Percentiles rank a stretch among this genome's conserved stretches.
Conservation (phyloP, 2,888 invertebrate species). For the Junonia oenone region DNA sequence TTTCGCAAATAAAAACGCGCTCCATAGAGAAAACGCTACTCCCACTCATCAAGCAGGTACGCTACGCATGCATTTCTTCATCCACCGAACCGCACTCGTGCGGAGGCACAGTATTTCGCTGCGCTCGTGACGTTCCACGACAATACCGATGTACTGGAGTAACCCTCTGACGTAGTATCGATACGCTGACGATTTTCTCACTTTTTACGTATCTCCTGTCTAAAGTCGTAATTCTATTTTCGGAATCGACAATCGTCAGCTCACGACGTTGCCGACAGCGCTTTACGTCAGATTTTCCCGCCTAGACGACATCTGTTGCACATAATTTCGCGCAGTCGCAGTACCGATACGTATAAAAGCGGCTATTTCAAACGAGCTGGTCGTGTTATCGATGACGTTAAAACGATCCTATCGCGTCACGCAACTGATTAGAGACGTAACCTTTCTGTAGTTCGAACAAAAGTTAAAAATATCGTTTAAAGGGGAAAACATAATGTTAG, state of each 20-base stretch:
- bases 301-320: conserved; percentile 72
- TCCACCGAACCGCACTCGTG: conserved; percentile 22
- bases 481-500: neutral
- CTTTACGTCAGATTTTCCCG: conserved; percentile 60
- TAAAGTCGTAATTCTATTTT: conserved; percentile 64
- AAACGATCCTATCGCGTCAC: neutral
- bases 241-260: conserved; percentile 49
- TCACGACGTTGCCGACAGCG: conserved; percentile 40
- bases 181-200: conserved; percentile 49
- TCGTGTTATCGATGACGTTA: neutral
- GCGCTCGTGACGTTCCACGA: conserved; percentile 28
- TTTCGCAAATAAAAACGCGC: conserved; percentile 93
- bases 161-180: conserved; percentile 55
- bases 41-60: conserved; percentile 96
- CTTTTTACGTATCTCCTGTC: conserved; percentile 52
- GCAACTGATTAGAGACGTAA: neutral
- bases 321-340: conserved; percentile 56
- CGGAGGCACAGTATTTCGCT: conserved; percentile 20
- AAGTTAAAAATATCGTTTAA: neutral
- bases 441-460: neutral
- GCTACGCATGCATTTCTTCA: conserved; percentile 42
- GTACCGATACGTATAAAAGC: conserved; percentile 33
- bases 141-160: conserved; percentile 28
- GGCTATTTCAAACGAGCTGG: conserved; percentile 44
- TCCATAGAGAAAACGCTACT: conserved; percentile 96